A percentile compares a stretch with the other conserved stretches of the same genome.
Conservation (phyloP, 37 sponge, comb jelly and placozoan genomes). For the Oopsacas minuta region DNA sequence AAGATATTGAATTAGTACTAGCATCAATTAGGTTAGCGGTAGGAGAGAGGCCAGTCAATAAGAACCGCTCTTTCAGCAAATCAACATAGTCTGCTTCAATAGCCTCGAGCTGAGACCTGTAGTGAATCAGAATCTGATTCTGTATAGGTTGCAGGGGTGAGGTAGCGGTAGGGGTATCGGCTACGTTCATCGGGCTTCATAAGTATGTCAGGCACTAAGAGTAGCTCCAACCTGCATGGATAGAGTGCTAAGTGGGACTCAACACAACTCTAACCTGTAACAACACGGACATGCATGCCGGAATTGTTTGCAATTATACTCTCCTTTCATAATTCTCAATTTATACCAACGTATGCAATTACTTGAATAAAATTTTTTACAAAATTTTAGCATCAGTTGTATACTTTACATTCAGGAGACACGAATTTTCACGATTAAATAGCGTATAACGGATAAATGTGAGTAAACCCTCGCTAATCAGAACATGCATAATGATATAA, state of each 20-base stretch:
- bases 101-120: slow-evolving; percentile 14
- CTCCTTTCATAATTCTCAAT: no score
- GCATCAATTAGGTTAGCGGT: neutral
- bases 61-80: neutral
- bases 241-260: neutral
- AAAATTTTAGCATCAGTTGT: no score
- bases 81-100: slow-evolving; percentile 17
- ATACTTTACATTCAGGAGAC: no score
- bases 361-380: no score
- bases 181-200: slow-evolving; percentile 14
- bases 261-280: neutral
- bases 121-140: neutral
- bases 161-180: neutral
- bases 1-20: neutral
- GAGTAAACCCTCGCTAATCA: no score
- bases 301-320: no score
- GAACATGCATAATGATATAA: no score
- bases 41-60: neutral
- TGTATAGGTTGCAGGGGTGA: neutral
- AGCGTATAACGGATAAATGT: no score
- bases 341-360: no score
- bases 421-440: no score
- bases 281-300: neutral
- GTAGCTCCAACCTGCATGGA: slow-evolving; percentile 18
- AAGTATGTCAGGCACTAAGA: neutral